phyloP scores from a whole-genome alignment of 2,888 invertebrate genomes.

The Vesta saturnalis region DNA sequence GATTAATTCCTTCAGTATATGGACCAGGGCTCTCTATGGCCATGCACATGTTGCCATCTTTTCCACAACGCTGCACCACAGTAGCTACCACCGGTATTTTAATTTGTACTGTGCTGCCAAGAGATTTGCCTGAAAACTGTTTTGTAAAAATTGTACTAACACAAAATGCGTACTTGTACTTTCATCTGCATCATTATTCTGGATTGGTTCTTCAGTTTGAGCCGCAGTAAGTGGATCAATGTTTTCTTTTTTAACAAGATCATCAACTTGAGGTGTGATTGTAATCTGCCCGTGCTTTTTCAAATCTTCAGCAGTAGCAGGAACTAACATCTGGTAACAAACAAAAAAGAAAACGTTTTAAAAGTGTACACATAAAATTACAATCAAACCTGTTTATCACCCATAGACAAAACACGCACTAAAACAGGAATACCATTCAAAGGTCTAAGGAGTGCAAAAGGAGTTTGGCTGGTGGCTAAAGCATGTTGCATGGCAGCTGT shows the following conservation, averaged over 20 bases:
- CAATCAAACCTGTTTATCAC: conserved; percentile 56
- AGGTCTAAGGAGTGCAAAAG: conserved; percentile 76
- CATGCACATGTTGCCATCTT: conserved; percentile 57
- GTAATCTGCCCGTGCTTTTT: conserved; percentile 72
- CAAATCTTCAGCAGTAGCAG: conserved; percentile 77
- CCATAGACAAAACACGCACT: conserved; percentile 72
- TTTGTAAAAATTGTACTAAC: too few relatives aligned
- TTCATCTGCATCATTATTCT: too few relatives aligned
- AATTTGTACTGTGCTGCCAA: conserved; percentile 58
- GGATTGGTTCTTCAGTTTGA: not conserved
- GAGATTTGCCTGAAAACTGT: conserved; percentile 10
- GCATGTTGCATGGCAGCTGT: conserved; percentile 77
- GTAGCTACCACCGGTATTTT: conserved; percentile 62
- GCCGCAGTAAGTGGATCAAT: too few relatives aligned
- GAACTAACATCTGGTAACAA: conserved; percentile 69
- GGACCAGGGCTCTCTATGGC: conserved; percentile 60
- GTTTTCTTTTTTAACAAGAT: conserved; percentile 5
- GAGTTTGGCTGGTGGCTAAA: conserved; percentile 70
- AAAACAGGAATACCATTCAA: conserved; percentile 73
- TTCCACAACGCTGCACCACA: conserved; percentile 57
- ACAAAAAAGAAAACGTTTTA: not conserved
- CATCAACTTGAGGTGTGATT: conserved; percentile 46
- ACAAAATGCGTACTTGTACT: too few relatives aligned
- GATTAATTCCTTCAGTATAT: conserved; percentile 40
- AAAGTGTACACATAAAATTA: not conserved